phyloP scores from a whole-genome alignment of 2,888 invertebrate species.

The Gibbula magus region DNA sequence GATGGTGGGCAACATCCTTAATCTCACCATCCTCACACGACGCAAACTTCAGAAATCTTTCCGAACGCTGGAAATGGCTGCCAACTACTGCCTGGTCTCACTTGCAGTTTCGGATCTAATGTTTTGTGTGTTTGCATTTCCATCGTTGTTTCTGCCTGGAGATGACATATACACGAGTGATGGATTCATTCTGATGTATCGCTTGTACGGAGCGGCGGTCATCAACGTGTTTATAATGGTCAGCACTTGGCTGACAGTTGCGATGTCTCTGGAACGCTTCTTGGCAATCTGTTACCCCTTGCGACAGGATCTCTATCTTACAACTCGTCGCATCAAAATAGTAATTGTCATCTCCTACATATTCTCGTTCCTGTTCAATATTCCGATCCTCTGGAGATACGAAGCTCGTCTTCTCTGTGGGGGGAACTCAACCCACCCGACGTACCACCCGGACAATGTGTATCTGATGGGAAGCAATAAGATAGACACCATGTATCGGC shows the following conservation, averaged over 20 bases:
- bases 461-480: conserved; percentile 50
- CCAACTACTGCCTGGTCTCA: conserved; percentile 84
- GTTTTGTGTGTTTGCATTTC: conserved; percentile 78
- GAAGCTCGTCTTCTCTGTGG: conserved; percentile 34
- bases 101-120: conserved; percentile 86
- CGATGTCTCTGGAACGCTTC: conserved; percentile 84
- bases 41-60: conserved; percentile 68
- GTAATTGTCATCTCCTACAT: conserved; percentile 82
- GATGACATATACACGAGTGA: conserved; percentile 79
- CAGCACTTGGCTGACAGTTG: conserved; percentile 86
- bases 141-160: conserved; percentile 73
- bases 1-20: conserved; percentile 86
- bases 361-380: conserved; percentile 82
- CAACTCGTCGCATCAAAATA: conserved; percentile 78
- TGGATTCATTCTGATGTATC: conserved; percentile 63
- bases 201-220: conserved; percentile 64
- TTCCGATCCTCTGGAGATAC: conserved; percentile 77
- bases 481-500: conserved; percentile 60
- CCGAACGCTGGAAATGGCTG: conserved; percentile 86
- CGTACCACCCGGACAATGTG: conserved; percentile 42
- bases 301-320: conserved; percentile 81
- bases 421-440: background rate
- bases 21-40: conserved; percentile 85
- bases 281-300: conserved; percentile 86
- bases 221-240: conserved; percentile 78